Conservation (phyloP, 1,140 invertebrate species). For the Drosophila ercepeae region DNA sequence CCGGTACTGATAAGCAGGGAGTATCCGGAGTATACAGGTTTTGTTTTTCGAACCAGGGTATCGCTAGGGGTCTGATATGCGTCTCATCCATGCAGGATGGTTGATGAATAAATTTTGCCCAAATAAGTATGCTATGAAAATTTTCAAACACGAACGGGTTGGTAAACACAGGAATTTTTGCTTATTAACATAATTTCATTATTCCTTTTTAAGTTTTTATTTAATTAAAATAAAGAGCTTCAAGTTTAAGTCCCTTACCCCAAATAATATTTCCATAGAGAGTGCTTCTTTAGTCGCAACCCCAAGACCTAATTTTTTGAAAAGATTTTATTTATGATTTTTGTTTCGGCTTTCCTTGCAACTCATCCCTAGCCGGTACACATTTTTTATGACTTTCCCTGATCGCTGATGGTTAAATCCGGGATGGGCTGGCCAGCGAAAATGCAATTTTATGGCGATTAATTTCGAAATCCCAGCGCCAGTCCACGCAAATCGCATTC, state of each 20-base stretch:
- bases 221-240: too few species aligned
- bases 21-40: constrained; percentile 17
- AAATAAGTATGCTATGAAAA: not conserved
- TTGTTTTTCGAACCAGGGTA: constrained; percentile 18
- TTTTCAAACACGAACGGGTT: too few species aligned
- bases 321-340: constrained; percentile 72
- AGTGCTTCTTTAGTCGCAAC: not conserved
- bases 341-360: constrained; percentile 31
- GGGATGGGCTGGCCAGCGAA: constrained; percentile 8
- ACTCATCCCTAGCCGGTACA: constrained; percentile 26
- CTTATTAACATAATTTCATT: too few species aligned
- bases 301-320: not conserved
- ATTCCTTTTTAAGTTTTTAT: too few species aligned
- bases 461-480: constrained; percentile 71
- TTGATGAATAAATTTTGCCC: not conserved
- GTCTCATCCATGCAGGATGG: not conserved
- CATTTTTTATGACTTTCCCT: constrained; percentile 51
- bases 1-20: constrained; percentile 55
- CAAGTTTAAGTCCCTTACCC: too few species aligned
- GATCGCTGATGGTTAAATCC: constrained; percentile 50
- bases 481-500: constrained; percentile 44
- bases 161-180: too few species aligned
- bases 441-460: constrained; percentile 81
- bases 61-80: not conserved
- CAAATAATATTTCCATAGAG: too few species aligned